A percentile compares a stretch with the other conserved stretches of the same genome.
Evolutionary conservation across 2,888 invertebrate species (phyloP).

Genomic region (Zhengitettix transpicula): DNA sequence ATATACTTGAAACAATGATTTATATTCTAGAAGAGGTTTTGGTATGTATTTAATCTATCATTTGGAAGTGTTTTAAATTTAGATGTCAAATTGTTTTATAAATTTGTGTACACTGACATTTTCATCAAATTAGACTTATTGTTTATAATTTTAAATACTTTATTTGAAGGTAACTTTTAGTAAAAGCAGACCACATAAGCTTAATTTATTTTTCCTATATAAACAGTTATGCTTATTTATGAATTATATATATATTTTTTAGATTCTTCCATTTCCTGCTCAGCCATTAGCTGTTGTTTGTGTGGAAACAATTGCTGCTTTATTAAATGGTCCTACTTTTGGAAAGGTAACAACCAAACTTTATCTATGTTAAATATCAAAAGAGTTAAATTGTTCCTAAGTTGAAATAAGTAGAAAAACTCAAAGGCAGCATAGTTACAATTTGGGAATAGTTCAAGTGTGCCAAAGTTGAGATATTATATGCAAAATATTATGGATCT

Average conservation of each 20-base stretch:
- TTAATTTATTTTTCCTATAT: no score
- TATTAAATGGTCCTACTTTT: constrained; percentile 13
- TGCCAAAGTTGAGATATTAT: no score
- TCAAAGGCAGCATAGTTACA: no score
- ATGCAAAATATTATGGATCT: no score
- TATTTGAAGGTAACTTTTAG: no score
- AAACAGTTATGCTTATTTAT: no score
- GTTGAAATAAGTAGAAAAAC: no score
- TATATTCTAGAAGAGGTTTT: constrained; percentile 23
- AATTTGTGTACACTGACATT: not conserved
- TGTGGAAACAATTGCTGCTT: constrained; percentile 16
- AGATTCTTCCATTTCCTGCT: constrained; percentile 15
- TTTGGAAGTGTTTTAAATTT: not conserved
- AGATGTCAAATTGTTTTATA: not conserved
- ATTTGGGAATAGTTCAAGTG: no score
- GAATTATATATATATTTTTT: constrained; percentile 8
- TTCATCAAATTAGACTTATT: not conserved
- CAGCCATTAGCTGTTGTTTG: constrained; percentile 16
- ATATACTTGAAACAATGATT: constrained; percentile 25
- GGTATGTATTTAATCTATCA: constrained; percentile 15
- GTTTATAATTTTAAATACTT: not conserved
- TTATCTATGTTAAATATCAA: no score
- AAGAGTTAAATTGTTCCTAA: no score
- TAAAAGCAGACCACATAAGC: no score
- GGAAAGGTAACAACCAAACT: constrained; percentile 9